Conservation (phyloP, 2,113 vertebrate species). For the Manacus vitellinus region DNA sequence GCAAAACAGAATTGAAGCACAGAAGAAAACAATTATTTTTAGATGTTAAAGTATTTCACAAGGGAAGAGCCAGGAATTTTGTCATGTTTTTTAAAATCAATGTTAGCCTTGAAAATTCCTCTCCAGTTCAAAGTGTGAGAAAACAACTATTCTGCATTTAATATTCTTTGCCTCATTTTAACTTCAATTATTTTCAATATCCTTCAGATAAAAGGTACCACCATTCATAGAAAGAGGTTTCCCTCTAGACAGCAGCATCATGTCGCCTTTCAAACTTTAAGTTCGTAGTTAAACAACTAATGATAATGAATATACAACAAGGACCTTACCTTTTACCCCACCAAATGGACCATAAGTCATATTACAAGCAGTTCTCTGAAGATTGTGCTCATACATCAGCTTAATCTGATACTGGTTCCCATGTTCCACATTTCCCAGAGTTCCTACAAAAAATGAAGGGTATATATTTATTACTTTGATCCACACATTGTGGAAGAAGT, state of each 20-base stretch:
- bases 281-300: background rate
- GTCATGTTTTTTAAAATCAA: background rate
- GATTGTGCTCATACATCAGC: slow-evolving; percentile 92
- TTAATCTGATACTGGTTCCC: slow-evolving; percentile 96
- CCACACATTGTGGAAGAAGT: background rate
- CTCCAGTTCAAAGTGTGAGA: background rate
- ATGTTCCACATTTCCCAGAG: slow-evolving; percentile 91
- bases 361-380: slow-evolving; percentile 93
- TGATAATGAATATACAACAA: background rate
- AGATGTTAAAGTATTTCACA: background rate
- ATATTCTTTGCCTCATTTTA: background rate
- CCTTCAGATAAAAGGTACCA: background rate
- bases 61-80: background rate
- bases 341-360: slow-evolving; percentile 95
- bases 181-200: background rate
- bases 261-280: background rate
- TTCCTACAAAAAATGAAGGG: slow-evolving; percentile 69
- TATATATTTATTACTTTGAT: background rate
- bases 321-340: slow-evolving; percentile 86
- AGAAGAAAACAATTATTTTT: background rate
- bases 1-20: background rate
- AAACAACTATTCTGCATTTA: background rate
- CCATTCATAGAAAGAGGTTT: background rate
- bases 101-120: background rate
- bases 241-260: background rate